These are phyloP conservation scores for Pogoniulus pusillus DNA, from an alignment of 2,797 vertebrate genomes.

Conservation along the genomic window DNA sequence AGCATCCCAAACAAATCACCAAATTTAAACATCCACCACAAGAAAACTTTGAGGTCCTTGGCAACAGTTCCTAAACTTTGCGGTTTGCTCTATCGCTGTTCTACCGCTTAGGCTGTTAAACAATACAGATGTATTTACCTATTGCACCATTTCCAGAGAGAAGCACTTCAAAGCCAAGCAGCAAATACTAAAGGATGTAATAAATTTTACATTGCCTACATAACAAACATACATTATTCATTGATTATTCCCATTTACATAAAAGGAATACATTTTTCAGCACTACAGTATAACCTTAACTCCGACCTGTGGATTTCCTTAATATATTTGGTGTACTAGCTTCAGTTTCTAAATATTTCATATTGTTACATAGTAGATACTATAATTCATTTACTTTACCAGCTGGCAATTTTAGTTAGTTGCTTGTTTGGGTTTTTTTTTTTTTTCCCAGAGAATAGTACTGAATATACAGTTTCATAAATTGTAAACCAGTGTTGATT, in stretches of 20 bases:
- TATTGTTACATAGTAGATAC: conserved; percentile 10
- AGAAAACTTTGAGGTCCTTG: neutral
- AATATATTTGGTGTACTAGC: conserved; percentile 18
- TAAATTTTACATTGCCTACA: conserved; percentile 49
- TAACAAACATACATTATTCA: conserved; percentile 58
- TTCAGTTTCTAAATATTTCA: conserved; percentile 54
- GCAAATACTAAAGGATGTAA: conserved; percentile 45
- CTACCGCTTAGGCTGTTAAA: neutral
- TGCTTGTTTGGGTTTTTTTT: neutral
- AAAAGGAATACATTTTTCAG: conserved; percentile 50
- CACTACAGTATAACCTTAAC: conserved; percentile 38
- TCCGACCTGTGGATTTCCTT: conserved; percentile 49
- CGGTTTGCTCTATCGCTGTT: neutral
- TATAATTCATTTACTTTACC: neutral
- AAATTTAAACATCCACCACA: neutral
- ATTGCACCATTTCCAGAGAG: conserved; percentile 53
- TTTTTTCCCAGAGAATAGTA: neutral
- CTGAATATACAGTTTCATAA: conserved; percentile 31
- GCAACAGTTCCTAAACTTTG: neutral
- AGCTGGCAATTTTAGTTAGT: conserved; percentile 62
- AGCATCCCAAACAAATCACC: neutral
- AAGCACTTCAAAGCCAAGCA: conserved; percentile 47
- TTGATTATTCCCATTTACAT: conserved; percentile 54
- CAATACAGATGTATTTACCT: conserved; percentile 37
- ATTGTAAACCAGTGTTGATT: conserved; percentile 30